These are phyloP conservation scores for Drosophila pandora DNA, from an alignment of 1,140 invertebrate species.

Conservation along the genomic window DNA sequence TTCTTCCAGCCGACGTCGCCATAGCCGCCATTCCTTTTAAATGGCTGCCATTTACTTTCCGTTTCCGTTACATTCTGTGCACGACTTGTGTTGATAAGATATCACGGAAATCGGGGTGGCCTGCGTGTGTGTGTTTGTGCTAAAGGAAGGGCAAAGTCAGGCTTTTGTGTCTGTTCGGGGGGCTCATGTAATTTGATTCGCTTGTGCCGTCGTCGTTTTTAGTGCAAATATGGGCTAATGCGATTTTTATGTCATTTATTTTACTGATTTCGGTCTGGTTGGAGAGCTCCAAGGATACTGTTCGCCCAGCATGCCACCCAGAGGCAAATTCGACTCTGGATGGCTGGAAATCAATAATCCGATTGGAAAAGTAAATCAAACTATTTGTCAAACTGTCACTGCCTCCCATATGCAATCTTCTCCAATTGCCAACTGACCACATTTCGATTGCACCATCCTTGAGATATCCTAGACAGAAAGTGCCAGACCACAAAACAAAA, in stretches of 20 bases:
- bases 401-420: not conserved
- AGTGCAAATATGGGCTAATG: constrained; percentile 80
- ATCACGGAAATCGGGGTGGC: constrained; percentile 50
- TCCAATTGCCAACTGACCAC: not conserved
- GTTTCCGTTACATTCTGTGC: constrained; percentile 77
- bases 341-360: constrained; percentile 2
- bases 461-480: not conserved
- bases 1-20: not conserved
- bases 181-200: constrained; percentile 72
- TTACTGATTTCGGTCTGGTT: constrained; percentile 44
- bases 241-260: constrained; percentile 81
- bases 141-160: constrained; percentile 2
- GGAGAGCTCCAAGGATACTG: not conserved
- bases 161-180: constrained; percentile 30
- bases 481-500: no score
- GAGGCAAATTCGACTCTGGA: constrained; percentile 4
- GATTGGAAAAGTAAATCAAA: not conserved
- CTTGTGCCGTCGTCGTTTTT: constrained; percentile 50
- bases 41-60: constrained; percentile 76
- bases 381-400: constrained; percentile 1
- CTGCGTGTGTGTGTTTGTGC: not conserved
- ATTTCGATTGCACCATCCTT: not conserved
- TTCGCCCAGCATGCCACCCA: not conserved
- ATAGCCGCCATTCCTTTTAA: constrained; percentile 22
- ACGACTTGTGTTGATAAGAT: constrained; percentile 75